These are phyloP conservation scores for Antheraea pernyi DNA, from an alignment of 1,140 invertebrate genomes.

Conservation along the genomic window DNA sequence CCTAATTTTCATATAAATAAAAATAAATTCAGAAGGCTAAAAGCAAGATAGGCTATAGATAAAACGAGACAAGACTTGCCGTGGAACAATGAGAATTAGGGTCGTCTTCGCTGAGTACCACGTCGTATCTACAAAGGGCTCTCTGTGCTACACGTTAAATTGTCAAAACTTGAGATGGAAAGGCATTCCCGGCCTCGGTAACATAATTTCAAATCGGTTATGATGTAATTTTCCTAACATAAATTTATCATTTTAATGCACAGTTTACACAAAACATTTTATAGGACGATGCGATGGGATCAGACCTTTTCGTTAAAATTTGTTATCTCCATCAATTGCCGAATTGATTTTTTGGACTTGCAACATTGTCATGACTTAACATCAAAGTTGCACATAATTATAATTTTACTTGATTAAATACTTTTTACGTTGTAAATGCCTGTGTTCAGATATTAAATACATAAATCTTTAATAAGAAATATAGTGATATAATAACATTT, in stretches of 20 bases:
- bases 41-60: not conserved
- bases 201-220: not conserved
- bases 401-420: no score
- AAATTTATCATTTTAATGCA: not conserved
- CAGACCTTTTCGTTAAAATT: no score
- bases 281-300: no score
- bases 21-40: not conserved
- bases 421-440: no score
- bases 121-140: not conserved
- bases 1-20: not conserved
- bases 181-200: not conserved
- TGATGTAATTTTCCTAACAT: not conserved
- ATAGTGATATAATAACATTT: no score
- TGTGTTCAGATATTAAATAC: no score
- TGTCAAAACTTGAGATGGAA: constrained; percentile 8
- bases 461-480: no score
- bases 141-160: not conserved
- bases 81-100: not conserved
- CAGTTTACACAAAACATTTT: no score
- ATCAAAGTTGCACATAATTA: no score
- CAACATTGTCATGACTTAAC: no score
- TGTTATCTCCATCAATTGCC: no score
- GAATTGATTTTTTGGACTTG: no score
- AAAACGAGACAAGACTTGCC: not conserved
- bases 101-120: not conserved